Conservation (phyloP, 2,888 invertebrate species). For the Andrena praecox region DNA sequence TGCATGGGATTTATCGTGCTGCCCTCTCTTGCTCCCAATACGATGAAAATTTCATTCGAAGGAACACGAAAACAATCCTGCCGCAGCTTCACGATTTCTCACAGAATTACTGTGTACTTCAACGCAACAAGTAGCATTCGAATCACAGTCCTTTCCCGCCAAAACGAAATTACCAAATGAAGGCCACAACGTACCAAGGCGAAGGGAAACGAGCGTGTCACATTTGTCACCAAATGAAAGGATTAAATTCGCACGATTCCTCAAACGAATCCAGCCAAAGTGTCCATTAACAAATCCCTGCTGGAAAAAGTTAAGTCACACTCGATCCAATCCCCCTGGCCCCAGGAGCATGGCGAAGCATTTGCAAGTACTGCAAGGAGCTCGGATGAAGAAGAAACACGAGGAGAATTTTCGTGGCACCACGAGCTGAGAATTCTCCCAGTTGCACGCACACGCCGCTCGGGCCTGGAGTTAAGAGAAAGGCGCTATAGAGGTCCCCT, state of each 20-base stretch:
- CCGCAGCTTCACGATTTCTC: not conserved
- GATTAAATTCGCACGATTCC: not conserved
- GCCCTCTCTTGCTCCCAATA: not conserved
- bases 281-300: not conserved
- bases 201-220: not conserved
- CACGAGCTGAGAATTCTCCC: constrained; percentile 24
- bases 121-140: not conserved
- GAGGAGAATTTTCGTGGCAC: not conserved
- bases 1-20: constrained; percentile 10
- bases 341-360: not conserved
- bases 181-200: not conserved
- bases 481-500: constrained; percentile 65
- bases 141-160: constrained; percentile 27
- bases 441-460: constrained; percentile 19
- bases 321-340: too few relatives aligned
- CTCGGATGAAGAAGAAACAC: not conserved
- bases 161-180: not conserved
- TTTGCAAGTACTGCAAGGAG: not conserved
- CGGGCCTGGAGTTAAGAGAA: constrained; percentile 59
- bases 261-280: not conserved
- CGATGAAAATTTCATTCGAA: not conserved
- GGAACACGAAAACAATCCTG: not conserved
- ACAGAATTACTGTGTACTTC: not conserved
- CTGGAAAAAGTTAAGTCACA: not conserved
- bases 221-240: not conserved